Conservation (phyloP, 2,888 invertebrate genomes). For the Scaptomyza cyrtandrae region DNA sequence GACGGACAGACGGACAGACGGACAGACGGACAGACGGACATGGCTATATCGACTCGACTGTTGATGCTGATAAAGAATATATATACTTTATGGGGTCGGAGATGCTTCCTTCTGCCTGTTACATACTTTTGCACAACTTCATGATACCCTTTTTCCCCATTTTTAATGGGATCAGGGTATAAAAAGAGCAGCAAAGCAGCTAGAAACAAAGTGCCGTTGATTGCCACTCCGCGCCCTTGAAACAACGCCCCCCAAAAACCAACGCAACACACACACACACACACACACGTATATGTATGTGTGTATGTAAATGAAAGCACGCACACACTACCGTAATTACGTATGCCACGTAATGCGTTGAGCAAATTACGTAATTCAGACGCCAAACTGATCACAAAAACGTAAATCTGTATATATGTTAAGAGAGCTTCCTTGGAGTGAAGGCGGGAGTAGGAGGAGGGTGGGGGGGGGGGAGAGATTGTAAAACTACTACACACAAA, state of each 20-base stretch:
- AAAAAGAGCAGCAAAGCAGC: neutral
- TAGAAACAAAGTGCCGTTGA: slow-evolving; percentile 47
- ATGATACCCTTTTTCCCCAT: no score
- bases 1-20: no score
- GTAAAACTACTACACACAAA: neutral
- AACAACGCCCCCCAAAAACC: slow-evolving; percentile 34
- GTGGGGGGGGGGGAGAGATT: no score
- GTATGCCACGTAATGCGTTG: slow-evolving; percentile 57
- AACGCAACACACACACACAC: neutral
- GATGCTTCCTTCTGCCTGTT: no score
- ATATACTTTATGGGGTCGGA: no score
- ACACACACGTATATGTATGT: neutral
- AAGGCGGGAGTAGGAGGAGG: no score
- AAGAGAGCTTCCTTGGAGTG: neutral
- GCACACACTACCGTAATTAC: slow-evolving; percentile 61
- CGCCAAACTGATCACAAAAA: slow-evolving; percentile 57
- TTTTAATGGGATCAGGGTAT: no score
- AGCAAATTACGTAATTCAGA: slow-evolving; percentile 58
- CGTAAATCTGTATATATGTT: slow-evolving; percentile 22
- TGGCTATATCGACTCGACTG: no score
- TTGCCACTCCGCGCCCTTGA: slow-evolving; percentile 53
- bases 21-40: no score
- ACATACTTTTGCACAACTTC: no score
- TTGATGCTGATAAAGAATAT: no score
- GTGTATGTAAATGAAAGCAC: slow-evolving; percentile 30